phyloP scores from a whole-genome alignment of 2,888 invertebrate species.

The Morpho achilles region DNA sequence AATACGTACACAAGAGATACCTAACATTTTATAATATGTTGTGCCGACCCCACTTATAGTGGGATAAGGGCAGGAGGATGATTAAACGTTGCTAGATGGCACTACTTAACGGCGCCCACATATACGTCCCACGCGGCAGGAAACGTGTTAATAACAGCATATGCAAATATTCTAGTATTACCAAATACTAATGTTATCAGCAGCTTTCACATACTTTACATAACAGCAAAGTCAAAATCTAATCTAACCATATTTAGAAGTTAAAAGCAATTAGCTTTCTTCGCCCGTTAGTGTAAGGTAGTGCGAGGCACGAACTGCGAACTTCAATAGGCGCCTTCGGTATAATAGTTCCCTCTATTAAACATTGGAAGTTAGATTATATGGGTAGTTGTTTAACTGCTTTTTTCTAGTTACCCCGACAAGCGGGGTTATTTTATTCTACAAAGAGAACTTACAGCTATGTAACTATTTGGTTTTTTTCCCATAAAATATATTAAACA shows the following conservation, averaged over 20 bases:
- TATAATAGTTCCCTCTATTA: slow-evolving; percentile 4
- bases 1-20: too few species aligned
- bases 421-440: not conserved
- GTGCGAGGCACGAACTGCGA: slow-evolving; percentile 31
- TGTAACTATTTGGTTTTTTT: not conserved
- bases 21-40: too few species aligned
- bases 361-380: not conserved
- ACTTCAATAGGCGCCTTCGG: slow-evolving; percentile 8
- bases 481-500: too few species aligned
- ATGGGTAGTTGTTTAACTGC: too few species aligned
- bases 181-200: too few species aligned
- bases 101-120: too few species aligned
- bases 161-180: too few species aligned
- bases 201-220: not conserved
- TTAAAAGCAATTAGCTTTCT: slow-evolving; percentile 26
- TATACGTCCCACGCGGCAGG: too few species aligned
- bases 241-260: slow-evolving; percentile 23
- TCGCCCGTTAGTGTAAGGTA: slow-evolving; percentile 13
- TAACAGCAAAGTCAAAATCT: slow-evolving; percentile 15
- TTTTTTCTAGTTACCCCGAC: not conserved
- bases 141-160: too few species aligned
- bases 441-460: not conserved
- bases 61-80: too few species aligned
- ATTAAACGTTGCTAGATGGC: too few species aligned
- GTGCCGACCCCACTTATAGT: too few species aligned